These are phyloP conservation scores for Sardina pilchardus DNA, from an alignment of 2,113 vertebrate species.

Conservation along the genomic window DNA sequence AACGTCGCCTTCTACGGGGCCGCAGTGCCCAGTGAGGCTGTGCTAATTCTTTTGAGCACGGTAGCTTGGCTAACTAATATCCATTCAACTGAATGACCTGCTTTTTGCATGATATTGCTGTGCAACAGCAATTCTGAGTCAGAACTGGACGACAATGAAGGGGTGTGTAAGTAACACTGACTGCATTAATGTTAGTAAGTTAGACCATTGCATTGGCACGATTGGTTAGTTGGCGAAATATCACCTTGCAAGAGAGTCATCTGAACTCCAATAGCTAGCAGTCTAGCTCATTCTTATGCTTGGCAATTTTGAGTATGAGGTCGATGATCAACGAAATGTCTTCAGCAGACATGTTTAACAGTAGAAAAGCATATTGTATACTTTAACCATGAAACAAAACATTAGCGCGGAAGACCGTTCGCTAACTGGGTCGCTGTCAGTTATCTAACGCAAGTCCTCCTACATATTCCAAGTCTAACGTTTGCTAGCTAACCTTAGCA, in stretches of 20 bases:
- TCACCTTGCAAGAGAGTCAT: not conserved
- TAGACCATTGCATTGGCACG: not conserved
- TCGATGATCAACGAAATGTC: not conserved
- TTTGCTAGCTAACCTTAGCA: slow-evolving; percentile 6
- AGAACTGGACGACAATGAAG: slow-evolving; percentile 34
- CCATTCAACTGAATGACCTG: slow-evolving; percentile 1
- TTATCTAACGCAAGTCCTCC: slow-evolving; percentile 2
- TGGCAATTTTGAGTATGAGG: not conserved
- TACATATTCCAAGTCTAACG: not conserved
- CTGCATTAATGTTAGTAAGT: not conserved
- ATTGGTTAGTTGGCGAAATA: not conserved
- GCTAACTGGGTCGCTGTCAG: not conserved
- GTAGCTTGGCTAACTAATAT: slow-evolving; percentile 7
- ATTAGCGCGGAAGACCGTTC: not conserved
- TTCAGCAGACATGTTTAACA: not conserved
- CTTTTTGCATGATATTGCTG: slow-evolving; percentile 7
- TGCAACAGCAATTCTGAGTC: slow-evolving; percentile 1
- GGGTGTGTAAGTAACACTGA: slow-evolving; percentile 1
- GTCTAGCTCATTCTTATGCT: not conserved
- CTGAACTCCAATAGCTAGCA: not conserved
- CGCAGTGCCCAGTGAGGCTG: slow-evolving; percentile 27
- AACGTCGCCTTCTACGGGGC: slow-evolving; percentile 27
- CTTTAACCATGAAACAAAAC: not conserved
- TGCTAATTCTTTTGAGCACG: not conserved
- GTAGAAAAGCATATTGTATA: not conserved